Conservation (phyloP, 2,797 vertebrate species). For the Pantherophis alleghaniensis region DNA sequence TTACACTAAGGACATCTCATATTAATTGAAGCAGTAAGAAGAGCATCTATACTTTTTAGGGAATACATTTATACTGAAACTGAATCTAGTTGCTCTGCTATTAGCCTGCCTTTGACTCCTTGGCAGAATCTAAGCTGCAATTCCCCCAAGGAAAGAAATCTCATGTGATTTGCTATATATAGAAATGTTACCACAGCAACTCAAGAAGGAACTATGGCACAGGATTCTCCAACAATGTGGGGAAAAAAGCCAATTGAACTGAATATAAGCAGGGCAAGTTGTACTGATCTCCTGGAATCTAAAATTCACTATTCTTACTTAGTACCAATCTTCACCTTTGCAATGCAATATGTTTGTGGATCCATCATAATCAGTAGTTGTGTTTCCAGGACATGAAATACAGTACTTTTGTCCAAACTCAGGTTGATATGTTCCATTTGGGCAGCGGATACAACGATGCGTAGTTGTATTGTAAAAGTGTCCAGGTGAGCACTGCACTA, state of each 20-base stretch:
- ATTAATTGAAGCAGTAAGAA: neutral
- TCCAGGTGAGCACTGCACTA: conserved; percentile 97
- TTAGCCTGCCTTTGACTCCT: neutral
- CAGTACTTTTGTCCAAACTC: conserved; percentile 96
- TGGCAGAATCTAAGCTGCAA: neutral
- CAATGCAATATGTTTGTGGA: conserved; percentile 95
- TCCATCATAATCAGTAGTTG: conserved; percentile 95
- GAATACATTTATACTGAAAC: neutral
- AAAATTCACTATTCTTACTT: neutral
- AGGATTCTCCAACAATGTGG: neutral
- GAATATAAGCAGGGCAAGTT: conserved; percentile 12
- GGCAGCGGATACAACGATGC: conserved; percentile 93
- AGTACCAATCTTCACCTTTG: conserved; percentile 85
- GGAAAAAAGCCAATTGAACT: neutral
- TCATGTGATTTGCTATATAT: neutral
- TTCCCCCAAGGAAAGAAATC: neutral
- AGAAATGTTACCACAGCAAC: neutral
- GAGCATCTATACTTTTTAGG: neutral
- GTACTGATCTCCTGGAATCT: conserved; percentile 28
- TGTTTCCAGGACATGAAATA: conserved; percentile 90
- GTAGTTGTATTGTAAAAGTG: conserved; percentile 95
- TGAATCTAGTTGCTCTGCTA: neutral
- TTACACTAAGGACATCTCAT: neutral
- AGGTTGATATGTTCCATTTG: conserved; percentile 84
- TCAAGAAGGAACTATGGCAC: neutral